phyloP scores from a whole-genome alignment of 2,888 invertebrate genomes.

The Apocheima hispidaria region DNA sequence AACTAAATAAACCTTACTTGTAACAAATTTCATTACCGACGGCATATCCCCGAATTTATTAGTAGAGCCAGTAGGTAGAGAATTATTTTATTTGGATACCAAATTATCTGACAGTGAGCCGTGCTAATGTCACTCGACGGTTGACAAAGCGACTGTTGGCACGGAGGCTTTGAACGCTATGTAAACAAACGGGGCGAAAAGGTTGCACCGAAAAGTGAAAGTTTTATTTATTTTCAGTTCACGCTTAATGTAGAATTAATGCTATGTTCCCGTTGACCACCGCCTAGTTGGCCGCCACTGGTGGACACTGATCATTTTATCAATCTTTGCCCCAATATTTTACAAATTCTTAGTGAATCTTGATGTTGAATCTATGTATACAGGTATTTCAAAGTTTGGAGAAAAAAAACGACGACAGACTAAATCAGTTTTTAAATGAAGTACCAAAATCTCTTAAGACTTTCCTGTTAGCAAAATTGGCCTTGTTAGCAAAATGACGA shows the following conservation, averaged over 20 bases:
- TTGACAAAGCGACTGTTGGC: slow-evolving; percentile 84
- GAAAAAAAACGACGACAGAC: not conserved
- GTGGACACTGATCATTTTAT: no score
- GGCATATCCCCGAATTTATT: slow-evolving; percentile 53
- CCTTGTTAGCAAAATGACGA: slow-evolving; percentile 16
- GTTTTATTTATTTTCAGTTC: slow-evolving; percentile 69
- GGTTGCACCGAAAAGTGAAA: slow-evolving; percentile 71
- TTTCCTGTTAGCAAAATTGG: slow-evolving; percentile 12
- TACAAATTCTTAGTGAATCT: no score
- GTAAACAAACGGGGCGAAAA: slow-evolving; percentile 77
- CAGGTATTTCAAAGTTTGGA: not conserved
- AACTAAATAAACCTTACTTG: not conserved
- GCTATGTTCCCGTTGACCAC: no score
- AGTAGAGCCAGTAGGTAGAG: slow-evolving; percentile 53
- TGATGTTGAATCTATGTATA: no score
- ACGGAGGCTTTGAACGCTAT: slow-evolving; percentile 81
- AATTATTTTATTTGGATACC: slow-evolving; percentile 77
- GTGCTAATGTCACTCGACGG: slow-evolving; percentile 80
- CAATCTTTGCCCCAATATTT: no score
- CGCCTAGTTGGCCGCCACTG: no score
- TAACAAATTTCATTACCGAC: slow-evolving; percentile 44
- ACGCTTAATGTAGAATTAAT: slow-evolving; percentile 46
- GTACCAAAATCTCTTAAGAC: not conserved
- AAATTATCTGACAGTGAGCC: slow-evolving; percentile 79
- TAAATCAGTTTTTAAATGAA: not conserved